Evolutionary conservation across 2,113 vertebrate genomes (phyloP), one percentile per base, ranked within the genome.

Genomic region (Chlorocebus sabaeus): DNA sequence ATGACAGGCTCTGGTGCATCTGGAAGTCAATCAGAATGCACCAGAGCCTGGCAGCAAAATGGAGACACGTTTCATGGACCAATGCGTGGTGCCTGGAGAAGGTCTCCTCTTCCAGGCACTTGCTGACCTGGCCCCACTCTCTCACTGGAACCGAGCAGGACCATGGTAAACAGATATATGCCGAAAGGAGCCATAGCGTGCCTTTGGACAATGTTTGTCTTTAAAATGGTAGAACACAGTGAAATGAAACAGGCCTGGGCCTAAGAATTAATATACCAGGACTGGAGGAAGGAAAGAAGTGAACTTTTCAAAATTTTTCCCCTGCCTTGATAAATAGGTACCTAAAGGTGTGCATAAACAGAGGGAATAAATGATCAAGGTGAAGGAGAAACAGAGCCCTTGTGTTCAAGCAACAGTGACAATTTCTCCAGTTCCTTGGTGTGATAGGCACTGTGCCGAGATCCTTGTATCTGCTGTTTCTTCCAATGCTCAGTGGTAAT

Each of bases 391-490:
- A 76, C 35, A 70, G 3, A 35, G 25, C 32, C 8, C 40, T 27
- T 64, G 43, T 6, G 30, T 88, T 72, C 14, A 78, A 83, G n/a
- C 32, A 32, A n/a, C 0, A n/a, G 12, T 6, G 10, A 43, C 12
- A 16, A 22, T 70, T 73, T 25, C 8, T 45, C 72, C 38, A 61
- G 59, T 22, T 84, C 22, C 14, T 18, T 32, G 8, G 5, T 45
- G 17, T 25, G 0, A 40, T 11, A 16, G 45, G 35, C 2, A 4
- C 72, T 45, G 1, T 4, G 0, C 45, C 6, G 16, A 83, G 12
- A 8, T 12, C 22, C 43, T 45, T n/a, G 11, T 20, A 30, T 30
- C 48, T 80, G 13, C 84, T 57, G 7, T 10, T 68, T 50, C 8
- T 50, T 50, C 38, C 40, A 70, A 27, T 17, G 10, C 4, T 83